Percentiles rank a stretch among this genome's conserved stretches.
These are phyloP conservation scores for Limnephilus lunatus DNA, from an alignment of 2,888 invertebrate genomes.

Conservation along the genomic window DNA sequence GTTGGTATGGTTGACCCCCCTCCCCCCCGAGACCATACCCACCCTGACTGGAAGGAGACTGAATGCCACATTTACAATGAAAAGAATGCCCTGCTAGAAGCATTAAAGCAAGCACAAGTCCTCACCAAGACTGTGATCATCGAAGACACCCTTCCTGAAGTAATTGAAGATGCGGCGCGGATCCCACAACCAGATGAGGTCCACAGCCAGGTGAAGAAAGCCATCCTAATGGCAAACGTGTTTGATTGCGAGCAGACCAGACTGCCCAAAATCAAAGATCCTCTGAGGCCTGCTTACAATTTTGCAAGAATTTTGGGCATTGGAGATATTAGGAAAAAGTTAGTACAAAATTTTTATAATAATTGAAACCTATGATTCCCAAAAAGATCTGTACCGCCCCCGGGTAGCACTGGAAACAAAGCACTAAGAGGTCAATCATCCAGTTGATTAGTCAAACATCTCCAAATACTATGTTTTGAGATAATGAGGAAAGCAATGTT, in stretches of 20 bases:
- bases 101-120: slow-evolving; percentile 87
- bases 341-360: slow-evolving; percentile 69
- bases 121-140: slow-evolving; percentile 86
- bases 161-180: slow-evolving; percentile 76
- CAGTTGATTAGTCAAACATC: too few species aligned
- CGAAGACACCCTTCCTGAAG: slow-evolving; percentile 79
- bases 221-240: slow-evolving; percentile 81
- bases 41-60: slow-evolving; percentile 82
- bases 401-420: neutral
- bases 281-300: slow-evolving; percentile 82
- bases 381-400: neutral
- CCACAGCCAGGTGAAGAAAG: slow-evolving; percentile 80
- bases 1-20: slow-evolving; percentile 69
- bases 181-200: slow-evolving; percentile 75
- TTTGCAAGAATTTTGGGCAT: slow-evolving; percentile 88
- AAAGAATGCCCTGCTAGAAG: slow-evolving; percentile 83
- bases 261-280: slow-evolving; percentile 85
- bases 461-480: too few species aligned
- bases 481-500: too few species aligned
- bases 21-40: slow-evolving; percentile 76
- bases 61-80: slow-evolving; percentile 80
- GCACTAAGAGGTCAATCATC: neutral
- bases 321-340: slow-evolving; percentile 83
- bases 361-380: neutral
- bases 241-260: slow-evolving; percentile 89